These are phyloP conservation scores for Menidia menidia DNA, from an alignment of 2,797 vertebrate species.

Conservation along the genomic window DNA sequence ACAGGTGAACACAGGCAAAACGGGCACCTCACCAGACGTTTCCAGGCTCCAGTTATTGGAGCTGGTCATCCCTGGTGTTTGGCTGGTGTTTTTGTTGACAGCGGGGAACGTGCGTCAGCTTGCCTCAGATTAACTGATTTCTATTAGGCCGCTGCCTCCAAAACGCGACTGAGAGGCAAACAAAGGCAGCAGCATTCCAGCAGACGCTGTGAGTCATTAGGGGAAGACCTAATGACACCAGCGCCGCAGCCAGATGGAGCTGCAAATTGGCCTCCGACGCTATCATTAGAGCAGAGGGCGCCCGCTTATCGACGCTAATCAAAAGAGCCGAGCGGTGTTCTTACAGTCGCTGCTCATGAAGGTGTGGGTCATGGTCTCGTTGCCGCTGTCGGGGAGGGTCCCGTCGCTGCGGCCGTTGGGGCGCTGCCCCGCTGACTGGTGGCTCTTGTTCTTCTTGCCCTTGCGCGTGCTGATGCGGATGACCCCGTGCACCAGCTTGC, in stretches of 20 bases:
- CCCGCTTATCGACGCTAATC: not conserved
- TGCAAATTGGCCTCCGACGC: not conserved
- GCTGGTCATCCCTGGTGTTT: slow-evolving; percentile 31
- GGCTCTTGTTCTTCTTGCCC: slow-evolving; percentile 79
- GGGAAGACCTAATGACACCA: slow-evolving; percentile 8
- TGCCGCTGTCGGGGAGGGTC: slow-evolving; percentile 90
- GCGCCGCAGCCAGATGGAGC: slow-evolving; percentile 7
- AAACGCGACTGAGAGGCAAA: slow-evolving; percentile 44
- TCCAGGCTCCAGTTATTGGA: not conserved
- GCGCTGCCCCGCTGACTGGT: slow-evolving; percentile 78
- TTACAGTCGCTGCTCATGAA: slow-evolving; percentile 91
- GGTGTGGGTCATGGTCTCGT: slow-evolving; percentile 93
- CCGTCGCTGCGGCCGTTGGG: slow-evolving; percentile 82
- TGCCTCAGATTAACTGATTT: slow-evolving; percentile 47
- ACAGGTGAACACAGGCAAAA: slow-evolving; percentile 11
- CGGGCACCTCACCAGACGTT: not conserved
- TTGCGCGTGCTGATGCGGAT: slow-evolving; percentile 98
- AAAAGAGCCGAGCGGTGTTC: slow-evolving; percentile 25
- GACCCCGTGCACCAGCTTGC: slow-evolving; percentile 94
- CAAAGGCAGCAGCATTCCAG: slow-evolving; percentile 46
- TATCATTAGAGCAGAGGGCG: not conserved
- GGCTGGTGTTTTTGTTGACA: slow-evolving; percentile 19
- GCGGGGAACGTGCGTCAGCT: slow-evolving; percentile 44
- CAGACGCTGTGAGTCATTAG: slow-evolving; percentile 61
- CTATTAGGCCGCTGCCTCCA: slow-evolving; percentile 42